Evolutionary conservation across 2,113 vertebrate species (phyloP).

Genomic region (Rhombomys opimus): DNA sequence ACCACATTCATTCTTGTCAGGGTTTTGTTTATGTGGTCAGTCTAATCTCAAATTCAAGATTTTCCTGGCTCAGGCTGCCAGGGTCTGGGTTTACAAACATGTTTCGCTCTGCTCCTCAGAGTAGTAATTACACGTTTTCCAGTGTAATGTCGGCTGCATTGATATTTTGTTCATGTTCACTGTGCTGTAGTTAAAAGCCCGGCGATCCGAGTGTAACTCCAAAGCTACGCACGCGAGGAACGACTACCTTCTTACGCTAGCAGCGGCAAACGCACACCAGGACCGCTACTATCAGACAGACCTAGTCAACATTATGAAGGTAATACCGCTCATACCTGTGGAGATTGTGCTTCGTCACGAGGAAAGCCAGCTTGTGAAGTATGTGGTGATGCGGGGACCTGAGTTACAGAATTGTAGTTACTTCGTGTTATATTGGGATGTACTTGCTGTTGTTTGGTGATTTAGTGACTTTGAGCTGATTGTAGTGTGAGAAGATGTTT

Average conservation of each 20-base stretch:
- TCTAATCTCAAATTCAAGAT: not conserved
- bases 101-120: not conserved
- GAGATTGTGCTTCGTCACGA: constrained; percentile 53
- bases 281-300: constrained; percentile 98
- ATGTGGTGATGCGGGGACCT: not conserved
- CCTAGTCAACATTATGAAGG: constrained; percentile 95
- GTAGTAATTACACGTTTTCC: not conserved
- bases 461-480: constrained; percentile 60
- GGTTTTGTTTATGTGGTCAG: not conserved
- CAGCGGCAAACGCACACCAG: constrained; percentile 98
- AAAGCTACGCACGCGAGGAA: constrained; percentile 98
- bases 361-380: not conserved
- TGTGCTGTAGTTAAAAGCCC: constrained; percentile 95
- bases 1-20: not conserved
- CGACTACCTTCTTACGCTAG: constrained; percentile 97
- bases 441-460: constrained; percentile 53
- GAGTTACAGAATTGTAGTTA: not conserved
- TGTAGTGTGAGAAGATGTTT: constrained; percentile 60
- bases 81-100: not conserved
- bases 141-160: not conserved
- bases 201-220: constrained; percentile 96
- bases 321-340: constrained; percentile 77
- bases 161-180: constrained; percentile 24
- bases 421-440: constrained; percentile 28
- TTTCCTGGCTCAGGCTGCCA: not conserved